Evolutionary conservation across 2,797 vertebrate species (phyloP).

Genomic region (Diceros bicornis): DNA sequence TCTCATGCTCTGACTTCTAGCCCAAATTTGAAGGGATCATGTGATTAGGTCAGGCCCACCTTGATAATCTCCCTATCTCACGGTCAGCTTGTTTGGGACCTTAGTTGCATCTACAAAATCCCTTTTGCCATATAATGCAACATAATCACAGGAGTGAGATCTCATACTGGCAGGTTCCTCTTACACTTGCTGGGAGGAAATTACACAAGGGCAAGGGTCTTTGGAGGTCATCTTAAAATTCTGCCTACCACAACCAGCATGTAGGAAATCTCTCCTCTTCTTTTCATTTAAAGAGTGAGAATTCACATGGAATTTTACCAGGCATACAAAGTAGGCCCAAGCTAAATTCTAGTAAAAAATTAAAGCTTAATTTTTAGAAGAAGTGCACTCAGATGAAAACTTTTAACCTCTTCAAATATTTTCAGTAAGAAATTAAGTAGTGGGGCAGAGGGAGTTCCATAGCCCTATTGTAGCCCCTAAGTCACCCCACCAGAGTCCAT

Average conservation of each 20-base stretch:
- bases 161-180: not conserved
- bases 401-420: not conserved
- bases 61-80: not conserved
- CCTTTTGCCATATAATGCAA: not conserved
- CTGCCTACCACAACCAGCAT: not conserved
- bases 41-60: not conserved
- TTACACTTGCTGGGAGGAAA: not conserved
- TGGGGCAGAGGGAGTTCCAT: not conserved
- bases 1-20: not conserved
- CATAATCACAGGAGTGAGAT: not conserved
- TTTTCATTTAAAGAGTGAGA: not conserved
- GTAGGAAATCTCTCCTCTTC: not conserved
- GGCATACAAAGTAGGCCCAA: not conserved
- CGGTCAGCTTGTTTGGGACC: not conserved
- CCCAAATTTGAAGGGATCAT: not conserved
- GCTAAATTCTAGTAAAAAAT: not conserved
- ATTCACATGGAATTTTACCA: not conserved
- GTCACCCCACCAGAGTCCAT: fast-evolving
- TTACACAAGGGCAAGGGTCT: not conserved
- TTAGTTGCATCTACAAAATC: not conserved
- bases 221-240: not conserved
- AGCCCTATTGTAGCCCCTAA: not conserved
- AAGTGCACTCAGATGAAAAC: not conserved
- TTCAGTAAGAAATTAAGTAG: not conserved
- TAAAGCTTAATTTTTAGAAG: not conserved